These are phyloP conservation scores for Parauchenoglanis ngamensis DNA, from an alignment of 2,797 vertebrate species.

Conservation along the genomic window DNA sequence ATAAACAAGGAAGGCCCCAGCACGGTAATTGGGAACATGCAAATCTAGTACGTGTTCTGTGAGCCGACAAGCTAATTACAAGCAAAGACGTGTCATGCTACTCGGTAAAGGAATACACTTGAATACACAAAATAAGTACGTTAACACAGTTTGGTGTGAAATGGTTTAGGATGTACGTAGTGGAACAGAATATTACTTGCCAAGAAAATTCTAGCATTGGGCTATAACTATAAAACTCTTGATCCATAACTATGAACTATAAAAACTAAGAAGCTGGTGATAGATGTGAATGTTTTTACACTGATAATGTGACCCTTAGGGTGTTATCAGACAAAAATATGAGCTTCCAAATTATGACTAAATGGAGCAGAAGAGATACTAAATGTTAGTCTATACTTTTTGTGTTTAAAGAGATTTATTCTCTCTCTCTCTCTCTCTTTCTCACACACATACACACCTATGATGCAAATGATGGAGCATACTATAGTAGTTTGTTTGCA, in stretches of 20 bases:
- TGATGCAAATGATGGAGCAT: not conserved
- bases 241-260: not conserved
- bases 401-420: not conserved
- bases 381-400: not conserved
- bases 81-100: not conserved
- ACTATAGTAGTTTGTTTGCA: not conserved
- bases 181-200: not conserved
- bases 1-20: constrained; percentile 52
- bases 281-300: not conserved
- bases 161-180: not conserved
- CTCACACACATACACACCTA: not conserved
- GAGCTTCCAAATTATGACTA: not conserved
- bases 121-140: not conserved
- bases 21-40: constrained; percentile 49
- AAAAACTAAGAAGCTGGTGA: not conserved
- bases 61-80: constrained; percentile 46
- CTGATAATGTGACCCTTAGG: not conserved
- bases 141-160: not conserved
- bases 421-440: not conserved
- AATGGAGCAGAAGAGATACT: not conserved
- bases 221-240: not conserved
- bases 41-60: constrained; percentile 29
- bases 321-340: not conserved
- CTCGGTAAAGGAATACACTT: not conserved
- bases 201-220: not conserved